These are phyloP conservation scores for Sipunculus nudus DNA, from an alignment of 2,888 invertebrate genomes.

Conservation along the genomic window DNA sequence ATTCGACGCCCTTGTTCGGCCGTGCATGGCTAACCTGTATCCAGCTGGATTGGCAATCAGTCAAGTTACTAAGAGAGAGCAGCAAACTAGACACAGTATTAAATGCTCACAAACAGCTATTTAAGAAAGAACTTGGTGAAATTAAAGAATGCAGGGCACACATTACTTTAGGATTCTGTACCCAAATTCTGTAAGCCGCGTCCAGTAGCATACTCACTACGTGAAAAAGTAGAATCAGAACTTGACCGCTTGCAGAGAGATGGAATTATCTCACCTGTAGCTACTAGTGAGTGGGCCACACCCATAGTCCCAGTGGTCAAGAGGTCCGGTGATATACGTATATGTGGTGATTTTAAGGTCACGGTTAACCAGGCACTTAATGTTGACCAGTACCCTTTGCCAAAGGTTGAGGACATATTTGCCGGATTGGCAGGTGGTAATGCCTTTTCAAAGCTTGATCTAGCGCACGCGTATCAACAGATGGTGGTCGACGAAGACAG, in stretches of 20 bases:
- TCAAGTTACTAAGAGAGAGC: no score
- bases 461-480: neutral
- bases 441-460: constrained; percentile 3
- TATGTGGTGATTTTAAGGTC: constrained; percentile 4
- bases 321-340: neutral
- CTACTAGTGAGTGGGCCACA: neutral
- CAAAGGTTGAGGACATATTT: constrained; percentile 1
- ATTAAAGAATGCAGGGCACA: no score
- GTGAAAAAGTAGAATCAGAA: neutral
- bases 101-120: no score
- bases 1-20: no score
- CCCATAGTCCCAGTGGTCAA: neutral
- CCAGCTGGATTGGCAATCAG: no score
- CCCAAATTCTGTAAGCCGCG: neutral
- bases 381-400: neutral
- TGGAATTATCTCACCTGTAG: neutral
- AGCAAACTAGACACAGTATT: no score
- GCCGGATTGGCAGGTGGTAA: neutral
- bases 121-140: no score
- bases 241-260: neutral
- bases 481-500: neutral
- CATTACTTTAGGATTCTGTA: constrained; percentile 1
- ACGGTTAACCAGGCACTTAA: neutral
- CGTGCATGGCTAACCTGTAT: no score
- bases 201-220: neutral